Conservation (phyloP, 2,113 vertebrate genomes). For the Sisor rabdophorus region DNA sequence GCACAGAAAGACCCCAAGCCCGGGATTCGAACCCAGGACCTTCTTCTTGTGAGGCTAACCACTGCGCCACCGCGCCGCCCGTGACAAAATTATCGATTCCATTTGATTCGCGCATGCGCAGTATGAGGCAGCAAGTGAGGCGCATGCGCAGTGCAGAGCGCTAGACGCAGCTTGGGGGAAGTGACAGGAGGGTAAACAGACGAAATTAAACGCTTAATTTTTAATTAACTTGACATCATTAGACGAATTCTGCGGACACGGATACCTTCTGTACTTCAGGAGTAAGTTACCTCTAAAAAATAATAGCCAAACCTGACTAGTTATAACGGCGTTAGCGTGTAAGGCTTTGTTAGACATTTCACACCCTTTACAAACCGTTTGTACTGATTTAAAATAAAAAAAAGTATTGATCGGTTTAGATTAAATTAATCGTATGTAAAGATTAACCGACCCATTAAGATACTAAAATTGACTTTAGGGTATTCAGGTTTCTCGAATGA, state of each 20-base stretch:
- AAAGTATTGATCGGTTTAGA: background rate
- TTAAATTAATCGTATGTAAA: background rate
- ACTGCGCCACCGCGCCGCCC: no score
- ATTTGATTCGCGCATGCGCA: background rate
- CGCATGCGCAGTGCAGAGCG: conserved; percentile 2
- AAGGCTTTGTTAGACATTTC: background rate
- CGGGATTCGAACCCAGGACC: no score
- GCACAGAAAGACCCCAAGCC: no score
- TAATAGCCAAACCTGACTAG: no score
- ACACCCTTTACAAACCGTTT: background rate
- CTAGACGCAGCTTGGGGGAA: background rate
- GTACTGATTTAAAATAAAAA: background rate
- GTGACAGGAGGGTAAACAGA: conserved; percentile 14
- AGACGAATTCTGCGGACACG: background rate
- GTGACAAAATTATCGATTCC: background rate
- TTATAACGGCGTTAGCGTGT: background rate
- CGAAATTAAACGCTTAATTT: background rate
- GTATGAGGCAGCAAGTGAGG: no score
- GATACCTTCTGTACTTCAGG: background rate
- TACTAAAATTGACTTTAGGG: background rate
- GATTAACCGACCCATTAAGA: background rate
- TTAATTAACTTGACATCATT: background rate
- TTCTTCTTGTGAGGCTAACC: no score
- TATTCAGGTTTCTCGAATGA: background rate
- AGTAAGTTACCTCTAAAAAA: conserved; percentile 1